Conservation (phyloP, 2,113 vertebrate species). For the Labeo rohita region DNA sequence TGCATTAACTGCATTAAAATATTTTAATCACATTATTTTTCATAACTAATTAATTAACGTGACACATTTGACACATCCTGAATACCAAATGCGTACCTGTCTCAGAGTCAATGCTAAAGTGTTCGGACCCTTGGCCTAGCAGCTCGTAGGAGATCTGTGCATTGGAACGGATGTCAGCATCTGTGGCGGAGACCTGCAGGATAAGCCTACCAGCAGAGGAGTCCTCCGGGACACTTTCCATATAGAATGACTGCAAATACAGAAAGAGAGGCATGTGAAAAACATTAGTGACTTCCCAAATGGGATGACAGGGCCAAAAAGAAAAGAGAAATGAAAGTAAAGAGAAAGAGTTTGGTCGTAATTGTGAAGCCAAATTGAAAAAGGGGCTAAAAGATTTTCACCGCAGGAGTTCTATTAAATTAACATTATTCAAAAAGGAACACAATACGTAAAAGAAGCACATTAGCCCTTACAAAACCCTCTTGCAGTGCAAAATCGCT, state of each 20-base stretch:
- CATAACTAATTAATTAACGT: no score
- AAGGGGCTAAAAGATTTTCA: slow-evolving; percentile 13
- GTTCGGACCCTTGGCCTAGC: slow-evolving; percentile 85
- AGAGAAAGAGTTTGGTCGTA: slow-evolving; percentile 8
- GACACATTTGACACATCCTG: background rate
- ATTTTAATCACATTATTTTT: no score
- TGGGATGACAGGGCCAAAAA: background rate
- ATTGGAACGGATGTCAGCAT: slow-evolving; percentile 95
- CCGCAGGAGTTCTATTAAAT: slow-evolving; percentile 4
- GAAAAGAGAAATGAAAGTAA: background rate
- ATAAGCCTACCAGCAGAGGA: slow-evolving; percentile 85
- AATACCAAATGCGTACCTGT: slow-evolving; percentile 79
- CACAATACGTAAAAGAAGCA: slow-evolving; percentile 24
- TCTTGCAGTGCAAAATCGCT: slow-evolving; percentile 21
- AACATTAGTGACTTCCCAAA: background rate
- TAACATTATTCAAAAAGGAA: slow-evolving; percentile 13
- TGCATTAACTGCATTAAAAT: no score
- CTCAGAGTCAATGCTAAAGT: slow-evolving; percentile 86
- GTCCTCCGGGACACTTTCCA: slow-evolving; percentile 89
- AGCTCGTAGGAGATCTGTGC: slow-evolving; percentile 90
- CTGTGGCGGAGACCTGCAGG: slow-evolving; percentile 88
- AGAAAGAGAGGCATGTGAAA: background rate
- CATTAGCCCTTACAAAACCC: slow-evolving; percentile 26
- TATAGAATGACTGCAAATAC: slow-evolving; percentile 80
- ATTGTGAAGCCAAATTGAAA: background rate